Evolutionary conservation across 1,140 invertebrate genomes (phyloP).

Genomic region (Drosophila kikkawai): DNA sequence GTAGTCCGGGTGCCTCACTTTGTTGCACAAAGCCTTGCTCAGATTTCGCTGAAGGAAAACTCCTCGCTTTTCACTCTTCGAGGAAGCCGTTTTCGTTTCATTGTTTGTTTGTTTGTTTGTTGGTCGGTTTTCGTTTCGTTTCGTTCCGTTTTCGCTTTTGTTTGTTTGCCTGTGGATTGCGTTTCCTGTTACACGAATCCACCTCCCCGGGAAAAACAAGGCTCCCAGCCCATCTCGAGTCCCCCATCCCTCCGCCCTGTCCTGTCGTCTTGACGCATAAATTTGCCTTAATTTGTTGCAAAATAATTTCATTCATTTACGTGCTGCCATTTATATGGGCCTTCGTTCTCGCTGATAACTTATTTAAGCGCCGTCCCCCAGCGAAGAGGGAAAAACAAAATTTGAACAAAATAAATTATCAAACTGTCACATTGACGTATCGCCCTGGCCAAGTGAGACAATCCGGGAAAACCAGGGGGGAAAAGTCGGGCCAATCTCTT

Average conservation of each 20-base stretch:
- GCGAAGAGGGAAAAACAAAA: conserved; percentile 55
- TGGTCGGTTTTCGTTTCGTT: conserved; percentile 34
- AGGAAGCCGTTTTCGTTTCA: conserved; percentile 45
- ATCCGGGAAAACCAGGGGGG: conserved; percentile 32
- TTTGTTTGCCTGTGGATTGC: conserved; percentile 58
- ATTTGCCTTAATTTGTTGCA: conserved; percentile 84
- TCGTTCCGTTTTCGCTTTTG: conserved; percentile 49
- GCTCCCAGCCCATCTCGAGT: not conserved
- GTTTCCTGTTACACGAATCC: conserved; percentile 53
- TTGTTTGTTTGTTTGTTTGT: conserved; percentile 56
- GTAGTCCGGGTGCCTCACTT: conserved; percentile 41
- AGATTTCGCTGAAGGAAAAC: conserved; percentile 68
- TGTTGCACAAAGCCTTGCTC: conserved; percentile 69
- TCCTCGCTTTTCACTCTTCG: conserved; percentile 36
- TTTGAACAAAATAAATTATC: conserved; percentile 83
- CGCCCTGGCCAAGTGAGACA: conserved; percentile 54
- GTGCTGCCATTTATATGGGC: conserved; percentile 77
- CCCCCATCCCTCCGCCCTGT: conserved; percentile 7
- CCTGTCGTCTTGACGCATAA: conserved; percentile 72
- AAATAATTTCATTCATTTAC: conserved; percentile 84
- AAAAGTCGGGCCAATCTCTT: conserved; percentile 56
- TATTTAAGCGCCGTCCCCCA: conserved; percentile 68
- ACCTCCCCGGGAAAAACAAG: not conserved
- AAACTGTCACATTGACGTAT: conserved; percentile 83
- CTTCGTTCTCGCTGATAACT: conserved; percentile 68